These are phyloP conservation scores for Notocelia uddmanniana DNA, from an alignment of 2,888 invertebrate genomes.

Conservation along the genomic window DNA sequence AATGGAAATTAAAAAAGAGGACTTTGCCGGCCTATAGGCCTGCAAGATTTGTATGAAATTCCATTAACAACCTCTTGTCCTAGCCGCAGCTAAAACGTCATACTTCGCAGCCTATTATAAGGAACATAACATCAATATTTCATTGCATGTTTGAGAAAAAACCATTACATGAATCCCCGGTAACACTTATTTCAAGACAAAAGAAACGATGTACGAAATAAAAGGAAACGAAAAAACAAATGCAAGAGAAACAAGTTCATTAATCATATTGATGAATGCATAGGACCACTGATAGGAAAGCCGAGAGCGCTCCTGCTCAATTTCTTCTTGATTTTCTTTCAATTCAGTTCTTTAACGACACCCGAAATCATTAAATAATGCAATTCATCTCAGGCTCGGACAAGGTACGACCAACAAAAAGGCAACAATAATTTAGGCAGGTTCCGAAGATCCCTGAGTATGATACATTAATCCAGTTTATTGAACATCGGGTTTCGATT, in stretches of 20 bases:
- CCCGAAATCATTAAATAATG: constrained; percentile 65
- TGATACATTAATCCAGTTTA: constrained; percentile 49
- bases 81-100: no score
- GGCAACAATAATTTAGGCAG: constrained; percentile 48
- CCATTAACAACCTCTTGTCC: no score
- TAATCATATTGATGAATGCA: constrained; percentile 80
- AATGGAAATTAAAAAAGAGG: no score
- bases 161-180: not conserved
- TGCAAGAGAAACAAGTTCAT: constrained; percentile 66
- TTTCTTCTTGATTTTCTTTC: constrained; percentile 62
- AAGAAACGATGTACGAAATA: constrained; percentile 53
- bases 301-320: constrained; percentile 55
- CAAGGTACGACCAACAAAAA: constrained; percentile 49
- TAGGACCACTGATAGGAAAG: constrained; percentile 58
- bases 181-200: constrained; percentile 52
- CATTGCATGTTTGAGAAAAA: no score
- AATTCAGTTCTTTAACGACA: constrained; percentile 60
- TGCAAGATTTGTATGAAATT: no score
- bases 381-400: constrained; percentile 55
- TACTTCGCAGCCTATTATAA: no score
- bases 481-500: constrained; percentile 42
- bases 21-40: no score
- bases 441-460: constrained; percentile 43
- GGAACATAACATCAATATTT: no score
- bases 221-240: constrained; percentile 57